phyloP scores from a whole-genome alignment of 1,140 invertebrate genomes.

The Drosophila sturtevanti region DNA sequence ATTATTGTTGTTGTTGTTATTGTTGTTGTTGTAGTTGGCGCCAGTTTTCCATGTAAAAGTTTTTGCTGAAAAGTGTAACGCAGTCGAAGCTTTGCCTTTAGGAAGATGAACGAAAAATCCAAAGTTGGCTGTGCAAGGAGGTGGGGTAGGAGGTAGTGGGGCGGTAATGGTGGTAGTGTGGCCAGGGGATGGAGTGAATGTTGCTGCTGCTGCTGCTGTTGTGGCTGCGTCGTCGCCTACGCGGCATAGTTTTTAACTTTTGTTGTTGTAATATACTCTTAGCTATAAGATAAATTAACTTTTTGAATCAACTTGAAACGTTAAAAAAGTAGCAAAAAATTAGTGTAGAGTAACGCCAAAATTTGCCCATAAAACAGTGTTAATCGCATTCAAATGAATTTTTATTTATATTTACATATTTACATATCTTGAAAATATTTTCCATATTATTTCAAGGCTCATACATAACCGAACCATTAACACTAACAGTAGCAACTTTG shows the following conservation, averaged over 20 bases:
- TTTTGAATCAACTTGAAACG: background rate
- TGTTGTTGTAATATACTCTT: background rate
- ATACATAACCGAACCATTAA: too few species aligned
- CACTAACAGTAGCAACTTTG: too few species aligned
- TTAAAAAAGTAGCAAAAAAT: too few species aligned
- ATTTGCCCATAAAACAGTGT: too few species aligned
- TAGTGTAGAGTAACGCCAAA: too few species aligned
- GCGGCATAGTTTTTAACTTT: slow-evolving; percentile 72
- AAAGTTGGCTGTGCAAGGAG: slow-evolving; percentile 6
- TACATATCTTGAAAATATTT: too few species aligned
- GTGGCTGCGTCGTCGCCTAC: slow-evolving; percentile 61
- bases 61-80: slow-evolving; percentile 75
- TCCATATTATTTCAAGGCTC: too few species aligned
- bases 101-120: slow-evolving; percentile 20
- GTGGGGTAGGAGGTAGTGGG: background rate
- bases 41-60: slow-evolving; percentile 75
- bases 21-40: slow-evolving; percentile 68
- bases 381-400: too few species aligned
- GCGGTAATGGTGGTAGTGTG: background rate
- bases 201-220: slow-evolving; percentile 24
- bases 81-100: slow-evolving; percentile 49
- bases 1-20: slow-evolving; percentile 66
- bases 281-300: background rate
- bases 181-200: slow-evolving; percentile 9
- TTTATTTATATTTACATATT: too few species aligned